Percentiles rank a stretch among this genome's conserved stretches.
These are phyloP conservation scores for Ceratotherium simum DNA, from an alignment of 2,113 vertebrate genomes.

Conservation along the genomic window DNA sequence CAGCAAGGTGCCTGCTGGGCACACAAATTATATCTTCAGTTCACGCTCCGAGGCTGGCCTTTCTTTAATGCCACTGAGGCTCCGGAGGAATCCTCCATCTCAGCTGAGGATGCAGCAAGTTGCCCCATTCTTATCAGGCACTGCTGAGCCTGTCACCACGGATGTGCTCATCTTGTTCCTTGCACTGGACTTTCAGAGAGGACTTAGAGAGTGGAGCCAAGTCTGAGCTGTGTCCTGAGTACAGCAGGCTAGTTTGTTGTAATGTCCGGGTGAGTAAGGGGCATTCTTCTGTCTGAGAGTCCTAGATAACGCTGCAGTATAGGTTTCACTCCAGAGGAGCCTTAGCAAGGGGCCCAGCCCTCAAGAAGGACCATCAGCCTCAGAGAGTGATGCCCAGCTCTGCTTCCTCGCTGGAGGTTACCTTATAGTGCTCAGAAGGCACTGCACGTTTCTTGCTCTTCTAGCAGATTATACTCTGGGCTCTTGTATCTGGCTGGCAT, in stretches of 20 bases:
- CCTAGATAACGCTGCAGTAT: background rate
- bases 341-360: background rate
- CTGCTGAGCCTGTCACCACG: background rate
- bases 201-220: background rate
- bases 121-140: background rate
- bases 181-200: background rate
- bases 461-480: background rate
- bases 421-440: background rate
- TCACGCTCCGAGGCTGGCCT: background rate
- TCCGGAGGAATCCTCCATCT: background rate
- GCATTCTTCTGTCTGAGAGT: background rate
- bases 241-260: background rate
- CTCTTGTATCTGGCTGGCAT: background rate
- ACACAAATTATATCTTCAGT: background rate
- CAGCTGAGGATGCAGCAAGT: background rate
- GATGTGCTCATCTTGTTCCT: background rate
- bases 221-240: background rate
- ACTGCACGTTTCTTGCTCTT: background rate
- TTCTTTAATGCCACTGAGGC: background rate
- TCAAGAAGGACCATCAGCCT: background rate
- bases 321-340: background rate
- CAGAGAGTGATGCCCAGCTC: background rate
- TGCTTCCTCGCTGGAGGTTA: background rate
- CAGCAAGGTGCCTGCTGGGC: background rate
- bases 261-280: background rate